Evolutionary conservation across 1,140 invertebrate genomes (phyloP), one percentile per base, ranked within the genome.

Genomic region (Drosophila nebulosa): DNA sequence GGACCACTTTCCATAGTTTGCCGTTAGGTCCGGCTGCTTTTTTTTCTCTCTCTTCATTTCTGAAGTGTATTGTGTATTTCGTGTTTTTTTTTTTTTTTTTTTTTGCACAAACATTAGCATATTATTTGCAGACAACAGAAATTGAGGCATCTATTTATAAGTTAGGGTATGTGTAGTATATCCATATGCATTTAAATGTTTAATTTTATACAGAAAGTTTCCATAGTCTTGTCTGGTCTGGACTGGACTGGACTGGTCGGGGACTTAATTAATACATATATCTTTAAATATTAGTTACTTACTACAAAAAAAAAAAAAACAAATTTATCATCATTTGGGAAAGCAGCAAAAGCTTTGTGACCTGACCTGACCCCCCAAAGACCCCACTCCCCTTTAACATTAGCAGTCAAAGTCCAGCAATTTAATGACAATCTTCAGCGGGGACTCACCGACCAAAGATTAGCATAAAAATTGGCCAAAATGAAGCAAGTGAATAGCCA

Each of bases 381-480:
- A n/a, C 1, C n/a, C 4, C 5, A n/a, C 14, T 5, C 0, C 4
- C 10, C n/a, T n/a, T 42, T 4, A 4, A 2, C 39, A 2, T 9
- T 7, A 46, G 39, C 16, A 21, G 7, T 46, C 39, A 46, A 10
- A 46, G 39, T 2, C 14, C 6, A n/a, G 18, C 39, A 46, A 46
- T 46, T 46, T 46, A 46, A 46, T 46, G 39, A 83, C 78, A 68
- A 74, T 74, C 57, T 79, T 26, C 68, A 51, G 5, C 61, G 79
- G 79, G 79, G 79, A 83, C 70, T 78, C 67, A 75, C 79, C 74
- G 56, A 3, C 14, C 30, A 16, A 4, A 36, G 64, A 80, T 85
- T 85, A 86, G 30, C 77, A 86, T 85, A 80, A 39, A 66, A 72
- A 74, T 74, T 74, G 63, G 56, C 55, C 46, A 52, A 52, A 9